Conservation (phyloP, 2,797 vertebrate genomes). For the Darevskia nairensis region DNA sequence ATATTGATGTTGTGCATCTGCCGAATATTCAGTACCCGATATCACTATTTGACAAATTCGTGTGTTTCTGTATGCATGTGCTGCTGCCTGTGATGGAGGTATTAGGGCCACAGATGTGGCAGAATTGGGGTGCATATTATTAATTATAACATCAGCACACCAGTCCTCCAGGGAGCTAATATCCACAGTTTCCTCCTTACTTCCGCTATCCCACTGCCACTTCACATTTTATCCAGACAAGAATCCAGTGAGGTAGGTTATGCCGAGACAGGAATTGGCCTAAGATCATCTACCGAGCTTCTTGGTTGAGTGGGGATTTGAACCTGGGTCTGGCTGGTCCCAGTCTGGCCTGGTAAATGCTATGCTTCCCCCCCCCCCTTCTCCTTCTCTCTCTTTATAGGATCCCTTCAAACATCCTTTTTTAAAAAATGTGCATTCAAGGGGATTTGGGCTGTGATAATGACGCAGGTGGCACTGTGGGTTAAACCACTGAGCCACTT, state of each 20-base stretch:
- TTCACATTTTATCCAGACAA: neutral
- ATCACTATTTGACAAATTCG: neutral
- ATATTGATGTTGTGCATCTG: neutral
- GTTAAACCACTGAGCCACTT: too few relatives aligned
- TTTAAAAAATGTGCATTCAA: too few relatives aligned
- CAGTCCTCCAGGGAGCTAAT: too few relatives aligned
- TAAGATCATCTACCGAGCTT: neutral
- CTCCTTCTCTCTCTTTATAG: too few relatives aligned
- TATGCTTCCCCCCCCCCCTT: neutral
- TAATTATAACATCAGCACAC: neutral
- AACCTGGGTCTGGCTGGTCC: neutral
- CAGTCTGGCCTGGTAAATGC: too few relatives aligned
- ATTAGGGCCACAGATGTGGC: neutral
- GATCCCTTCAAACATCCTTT: too few relatives aligned
- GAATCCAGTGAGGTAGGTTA: neutral
- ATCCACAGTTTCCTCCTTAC: too few relatives aligned
- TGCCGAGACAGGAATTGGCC: neutral
- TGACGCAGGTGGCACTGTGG: too few relatives aligned
- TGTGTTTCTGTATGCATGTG: too few relatives aligned
- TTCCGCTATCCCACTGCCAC: too few relatives aligned
- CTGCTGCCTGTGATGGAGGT: neutral
- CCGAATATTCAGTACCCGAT: neutral
- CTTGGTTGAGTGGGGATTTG: neutral
- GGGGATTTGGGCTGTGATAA: too few relatives aligned
- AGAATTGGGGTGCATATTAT: neutral